Evolutionary conservation across 2,888 invertebrate species (phyloP).

Genomic region (Thumatha senex): DNA sequence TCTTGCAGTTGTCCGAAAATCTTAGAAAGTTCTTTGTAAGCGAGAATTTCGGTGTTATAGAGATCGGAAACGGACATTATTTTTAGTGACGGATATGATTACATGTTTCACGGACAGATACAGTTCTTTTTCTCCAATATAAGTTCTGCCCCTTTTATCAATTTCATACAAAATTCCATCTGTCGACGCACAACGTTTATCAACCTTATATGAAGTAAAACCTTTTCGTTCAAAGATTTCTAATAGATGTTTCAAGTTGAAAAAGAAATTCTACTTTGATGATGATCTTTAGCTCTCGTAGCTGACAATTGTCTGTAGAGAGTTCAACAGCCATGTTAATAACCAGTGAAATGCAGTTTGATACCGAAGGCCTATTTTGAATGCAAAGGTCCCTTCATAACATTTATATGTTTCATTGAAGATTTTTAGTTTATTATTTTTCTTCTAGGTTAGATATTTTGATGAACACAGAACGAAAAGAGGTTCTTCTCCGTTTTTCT

Average conservation of each 20-base stretch:
- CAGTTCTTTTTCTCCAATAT: neutral
- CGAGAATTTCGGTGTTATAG: neutral
- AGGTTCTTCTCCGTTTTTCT: no score
- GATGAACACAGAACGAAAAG: no score
- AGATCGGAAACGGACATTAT: slow-evolving; percentile 7
- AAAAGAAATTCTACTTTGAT: neutral
- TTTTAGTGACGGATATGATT: neutral
- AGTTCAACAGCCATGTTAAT: neutral
- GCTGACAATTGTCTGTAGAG: neutral
- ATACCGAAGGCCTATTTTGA: neutral
- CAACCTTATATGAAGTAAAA: neutral
- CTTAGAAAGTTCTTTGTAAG: neutral
- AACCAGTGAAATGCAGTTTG: neutral
- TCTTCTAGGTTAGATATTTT: no score
- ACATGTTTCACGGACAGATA: neutral
- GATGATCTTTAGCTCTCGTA: neutral
- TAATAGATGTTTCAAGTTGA: neutral
- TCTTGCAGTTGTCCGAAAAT: neutral
- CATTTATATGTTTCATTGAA: no score
- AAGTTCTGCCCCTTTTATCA: neutral
- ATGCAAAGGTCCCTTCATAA: slow-evolving; percentile 1
- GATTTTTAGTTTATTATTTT: no score
- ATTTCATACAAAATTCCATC: neutral
- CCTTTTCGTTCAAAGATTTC: neutral
- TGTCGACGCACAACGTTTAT: neutral